Evolutionary conservation across 2,113 vertebrate genomes (phyloP).

Genomic region (Oxygymnocypris stewartii): DNA sequence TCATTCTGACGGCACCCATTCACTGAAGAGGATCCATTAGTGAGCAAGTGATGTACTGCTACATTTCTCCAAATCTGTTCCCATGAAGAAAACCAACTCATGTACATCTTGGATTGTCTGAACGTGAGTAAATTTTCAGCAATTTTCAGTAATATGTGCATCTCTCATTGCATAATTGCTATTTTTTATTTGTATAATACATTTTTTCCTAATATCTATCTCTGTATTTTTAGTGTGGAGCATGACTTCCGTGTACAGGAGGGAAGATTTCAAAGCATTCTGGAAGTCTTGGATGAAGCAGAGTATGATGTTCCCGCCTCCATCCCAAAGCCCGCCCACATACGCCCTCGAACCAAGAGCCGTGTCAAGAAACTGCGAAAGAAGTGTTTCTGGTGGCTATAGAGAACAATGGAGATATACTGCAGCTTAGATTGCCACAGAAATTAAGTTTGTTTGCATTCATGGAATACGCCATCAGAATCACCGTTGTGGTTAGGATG

Average conservation of each 20-base stretch:
- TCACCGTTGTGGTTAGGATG: not conserved
- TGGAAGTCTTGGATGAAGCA: constrained; percentile 80
- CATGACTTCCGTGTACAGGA: constrained; percentile 96
- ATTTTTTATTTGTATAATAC: not conserved
- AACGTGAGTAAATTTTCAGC: not conserved
- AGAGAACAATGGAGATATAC: constrained; percentile 35
- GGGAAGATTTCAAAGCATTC: constrained; percentile 84
- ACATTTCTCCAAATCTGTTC: not conserved
- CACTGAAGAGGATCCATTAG: not conserved
- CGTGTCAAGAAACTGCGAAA: constrained; percentile 91
- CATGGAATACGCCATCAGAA: constrained; percentile 1
- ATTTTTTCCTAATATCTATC: constrained; percentile 1
- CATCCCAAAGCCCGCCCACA: constrained; percentile 50
- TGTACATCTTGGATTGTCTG: not conserved
- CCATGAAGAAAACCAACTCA: not conserved
- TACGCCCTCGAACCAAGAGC: constrained; percentile 70
- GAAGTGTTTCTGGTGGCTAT: constrained; percentile 98
- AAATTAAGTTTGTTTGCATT: not conserved
- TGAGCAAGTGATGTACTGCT: not conserved
- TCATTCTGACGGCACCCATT: not conserved
- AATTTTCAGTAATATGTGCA: not conserved
- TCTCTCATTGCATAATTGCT: constrained; percentile 17
- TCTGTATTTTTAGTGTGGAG: constrained; percentile 81
- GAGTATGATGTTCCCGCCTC: constrained; percentile 72
- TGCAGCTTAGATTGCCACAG: not conserved